Base-by-base conservation (phyloP, 2,113 vertebrate species). In the Pseudorhombus dupliciocellatus region DNA sequence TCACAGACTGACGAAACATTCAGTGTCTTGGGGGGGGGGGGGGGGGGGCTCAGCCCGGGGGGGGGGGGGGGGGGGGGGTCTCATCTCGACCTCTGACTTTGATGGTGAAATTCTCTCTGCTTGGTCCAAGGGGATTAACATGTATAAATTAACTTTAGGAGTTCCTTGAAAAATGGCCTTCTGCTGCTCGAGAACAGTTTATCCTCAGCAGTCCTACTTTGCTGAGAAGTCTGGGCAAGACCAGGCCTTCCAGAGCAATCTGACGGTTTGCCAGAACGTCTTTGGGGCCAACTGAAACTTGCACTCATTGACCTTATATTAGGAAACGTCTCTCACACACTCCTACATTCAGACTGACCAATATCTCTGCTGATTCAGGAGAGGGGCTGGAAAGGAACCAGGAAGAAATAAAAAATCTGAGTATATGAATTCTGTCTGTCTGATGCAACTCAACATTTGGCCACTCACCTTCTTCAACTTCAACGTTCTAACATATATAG, bases 211-310 rank as follows among this genome's bases (percentile, higher is more conserved):
- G 51, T 54, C 4, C 26, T 58, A 14, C 22, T 34, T 31, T 25
- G 22, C 44, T 59, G 46, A 52, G 56, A 37, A 52, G 16, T 18
- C 18, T 37, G 21, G 44, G 55, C 21, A 58, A 70, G 56, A 22
- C 46, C 53, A 44, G 21, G 10, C 21, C 37, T 60, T 37, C 30
- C 42, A 50, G 20, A 69, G 67, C 22, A 62, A 9, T n/a, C 40
- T 44, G 40, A 44, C 40, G 18, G 40, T 44, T 44, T 44, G 40
- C 40, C 40, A 44, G 15, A 8, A 48, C 18, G 6, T 20, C 37
- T 44, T 44, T 44, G 40, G 15, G 40, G 15, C 15, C 40, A 44
- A 44, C 40, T 18, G 40, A 18, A 44, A 44, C 4, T 16, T 18
- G 40, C 16, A 44, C 40, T 44, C 40, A 18, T 44, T 15, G 40